Evolutionary conservation across 2,113 vertebrate genomes (phyloP), one percentile per base, ranked within the genome.

Genomic region (Hippocampus guttulatus): DNA sequence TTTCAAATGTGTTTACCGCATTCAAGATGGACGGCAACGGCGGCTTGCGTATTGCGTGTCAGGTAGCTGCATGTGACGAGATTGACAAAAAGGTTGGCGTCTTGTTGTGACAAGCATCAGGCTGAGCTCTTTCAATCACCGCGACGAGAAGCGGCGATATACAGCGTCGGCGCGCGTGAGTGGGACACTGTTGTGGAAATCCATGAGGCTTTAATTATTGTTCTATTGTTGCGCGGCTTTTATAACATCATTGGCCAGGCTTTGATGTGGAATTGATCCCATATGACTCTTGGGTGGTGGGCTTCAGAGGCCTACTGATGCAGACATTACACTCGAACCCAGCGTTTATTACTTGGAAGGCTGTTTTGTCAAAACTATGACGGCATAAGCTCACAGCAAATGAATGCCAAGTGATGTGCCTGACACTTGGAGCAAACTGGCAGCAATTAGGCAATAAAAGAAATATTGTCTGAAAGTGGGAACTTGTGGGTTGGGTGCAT

Each of bases 221-320:
- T 71, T 70, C 81, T 68, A 86, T 88, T 90, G 87, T 87, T 78
- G 83, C 79, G 43, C 38, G 10, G 74, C 84, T 79, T 84, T 87
- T 81, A 75, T 38, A 27, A 77, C 67, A 67, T 69, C 65, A 18
- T 71, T 57, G 75, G 83, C 72, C 74, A 68, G 76, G 82, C 89
- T 91, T 89, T 90, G 87, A 91, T 90, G 79, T 85, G 71, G 76
- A 71, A 76, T 70, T 81, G 86, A 88, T 89, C 80, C 83, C 78
- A 67, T 60, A 71, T 88, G 85, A 85, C 78, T 88, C 75, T 81
- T 70, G 74, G 67, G 85, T 82, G 79, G 70, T 71, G 58, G 75
- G 85, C 81, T 83, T 82, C 81, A 86, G 80, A 82, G 81, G 83
- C 73, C 82, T 76, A 77, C 84, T 83, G 83, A 90, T 80, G 75